These are phyloP conservation scores for Drosophila teissieri DNA, from an alignment of 1,140 invertebrate species.

Conservation along the genomic window DNA sequence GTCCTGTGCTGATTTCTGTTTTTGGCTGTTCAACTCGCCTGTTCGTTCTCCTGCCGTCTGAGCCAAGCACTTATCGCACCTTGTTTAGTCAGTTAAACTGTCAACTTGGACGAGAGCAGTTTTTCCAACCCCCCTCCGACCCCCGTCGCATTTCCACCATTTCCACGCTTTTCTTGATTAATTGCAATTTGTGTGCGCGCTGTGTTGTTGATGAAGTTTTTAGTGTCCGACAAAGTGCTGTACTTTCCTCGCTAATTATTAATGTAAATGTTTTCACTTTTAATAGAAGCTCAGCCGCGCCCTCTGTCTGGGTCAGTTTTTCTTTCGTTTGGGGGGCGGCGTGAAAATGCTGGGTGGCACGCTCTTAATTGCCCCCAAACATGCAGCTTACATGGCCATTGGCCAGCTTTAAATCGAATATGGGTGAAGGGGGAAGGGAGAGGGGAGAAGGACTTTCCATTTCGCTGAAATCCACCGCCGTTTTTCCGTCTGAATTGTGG, in stretches of 20 bases:
- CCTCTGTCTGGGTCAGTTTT: constrained; percentile 33
- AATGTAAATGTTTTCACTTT: constrained; percentile 83
- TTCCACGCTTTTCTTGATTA: constrained; percentile 58
- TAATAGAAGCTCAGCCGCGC: constrained; percentile 51
- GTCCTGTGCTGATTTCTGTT: constrained; percentile 77
- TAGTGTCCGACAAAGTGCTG: constrained; percentile 49
- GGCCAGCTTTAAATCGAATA: constrained; percentile 27
- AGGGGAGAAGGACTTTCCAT: constrained; percentile 33
- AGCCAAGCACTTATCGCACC: constrained; percentile 75
- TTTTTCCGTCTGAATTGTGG: constrained; percentile 37
- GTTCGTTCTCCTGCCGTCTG: constrained; percentile 26
- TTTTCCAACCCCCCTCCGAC: constrained; percentile 36
- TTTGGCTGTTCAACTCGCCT: constrained; percentile 54
- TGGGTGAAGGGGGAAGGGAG: not conserved
- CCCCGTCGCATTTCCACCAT: not conserved
- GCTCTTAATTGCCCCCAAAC: constrained; percentile 62
- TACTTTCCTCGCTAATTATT: constrained; percentile 71
- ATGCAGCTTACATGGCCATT: constrained; percentile 64
- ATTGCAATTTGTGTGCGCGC: constrained; percentile 69
- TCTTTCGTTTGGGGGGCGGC: not conserved
- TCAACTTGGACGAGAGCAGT: constrained; percentile 54
- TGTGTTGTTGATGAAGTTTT: constrained; percentile 57
- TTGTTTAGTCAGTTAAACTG: constrained; percentile 80
- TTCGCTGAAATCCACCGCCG: constrained; percentile 26
- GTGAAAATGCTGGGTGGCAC: constrained; percentile 32